Evolutionary conservation across 2,113 vertebrate species (phyloP).

Genomic region (Hiodon tergisus): DNA sequence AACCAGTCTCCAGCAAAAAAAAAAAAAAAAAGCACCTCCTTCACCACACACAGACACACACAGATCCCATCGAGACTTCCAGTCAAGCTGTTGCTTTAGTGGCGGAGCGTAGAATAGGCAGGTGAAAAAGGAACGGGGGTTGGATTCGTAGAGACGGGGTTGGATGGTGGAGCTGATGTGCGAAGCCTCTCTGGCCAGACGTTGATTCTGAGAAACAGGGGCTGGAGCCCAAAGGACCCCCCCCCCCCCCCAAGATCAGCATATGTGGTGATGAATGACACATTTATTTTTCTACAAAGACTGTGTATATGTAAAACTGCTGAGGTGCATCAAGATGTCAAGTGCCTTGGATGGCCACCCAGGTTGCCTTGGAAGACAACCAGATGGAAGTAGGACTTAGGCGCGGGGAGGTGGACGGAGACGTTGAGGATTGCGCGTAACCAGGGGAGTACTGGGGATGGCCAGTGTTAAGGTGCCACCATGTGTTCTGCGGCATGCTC

Average conservation of each 20-base stretch:
- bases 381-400: constrained; percentile 94
- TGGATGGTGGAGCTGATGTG: constrained; percentile 14
- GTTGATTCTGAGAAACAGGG: constrained; percentile 61
- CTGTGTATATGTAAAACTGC: constrained; percentile 99
- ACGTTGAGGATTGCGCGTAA: constrained; percentile 37
- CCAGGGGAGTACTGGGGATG: constrained; percentile 26
- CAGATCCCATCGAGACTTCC: constrained; percentile 31
- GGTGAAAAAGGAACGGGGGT: constrained; percentile 32
- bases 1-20: constrained; percentile 40
- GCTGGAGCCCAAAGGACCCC: constrained; percentile 55
- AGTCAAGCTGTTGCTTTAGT: background rate
- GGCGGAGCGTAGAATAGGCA: constrained; percentile 21
- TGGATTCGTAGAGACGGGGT: constrained; percentile 31
- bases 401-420: constrained; percentile 64
- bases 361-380: constrained; percentile 98
- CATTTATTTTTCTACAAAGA: constrained; percentile 99
- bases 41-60: constrained; percentile 37
- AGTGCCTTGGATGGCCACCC: constrained; percentile 99
- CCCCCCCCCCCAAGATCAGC: constrained; percentile 78
- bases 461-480: constrained; percentile 27
- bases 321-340: constrained; percentile 99
- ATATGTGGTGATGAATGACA: constrained; percentile 99
- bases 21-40: constrained; percentile 29
- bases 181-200: constrained; percentile 11
- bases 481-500: constrained; percentile 35